A percentile compares a stretch with the other conserved stretches of the same genome.
These are phyloP conservation scores for Amniataba percoides DNA, from an alignment of 2,797 vertebrate species.

Conservation along the genomic window DNA sequence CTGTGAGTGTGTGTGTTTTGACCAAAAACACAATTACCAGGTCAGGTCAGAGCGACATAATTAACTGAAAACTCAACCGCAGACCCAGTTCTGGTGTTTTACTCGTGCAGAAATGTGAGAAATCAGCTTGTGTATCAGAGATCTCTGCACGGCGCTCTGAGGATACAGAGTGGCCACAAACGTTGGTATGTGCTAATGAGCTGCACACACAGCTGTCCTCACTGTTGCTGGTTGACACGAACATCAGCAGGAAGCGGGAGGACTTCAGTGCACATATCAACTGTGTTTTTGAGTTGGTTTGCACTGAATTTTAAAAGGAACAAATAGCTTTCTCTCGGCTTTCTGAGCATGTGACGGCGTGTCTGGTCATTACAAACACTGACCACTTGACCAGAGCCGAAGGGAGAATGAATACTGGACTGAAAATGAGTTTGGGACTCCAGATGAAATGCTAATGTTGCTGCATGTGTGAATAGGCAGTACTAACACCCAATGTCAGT, in stretches of 20 bases:
- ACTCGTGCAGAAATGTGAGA: too few relatives aligned
- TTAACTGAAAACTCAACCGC: too few relatives aligned
- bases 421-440: not conserved
- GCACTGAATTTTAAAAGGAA: not conserved
- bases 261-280: too few relatives aligned
- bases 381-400: not conserved
- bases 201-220: not conserved
- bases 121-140: not conserved
- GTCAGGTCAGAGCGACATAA: too few relatives aligned
- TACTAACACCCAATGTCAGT: not conserved
- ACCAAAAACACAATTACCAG: too few relatives aligned
- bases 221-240: not conserved
- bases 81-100: too few relatives aligned
- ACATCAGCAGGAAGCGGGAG: not conserved
- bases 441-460: not conserved
- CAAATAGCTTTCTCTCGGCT: not conserved
- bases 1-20: too few relatives aligned
- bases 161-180: too few relatives aligned
- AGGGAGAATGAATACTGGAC: not conserved
- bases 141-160: not conserved
- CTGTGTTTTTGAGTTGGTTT: not conserved
- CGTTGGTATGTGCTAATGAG: not conserved
- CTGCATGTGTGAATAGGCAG: not conserved
- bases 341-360: not conserved
- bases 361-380: not conserved